Conservation (phyloP, 2,797 vertebrate species). For the Decapterus maruadsi region DNA sequence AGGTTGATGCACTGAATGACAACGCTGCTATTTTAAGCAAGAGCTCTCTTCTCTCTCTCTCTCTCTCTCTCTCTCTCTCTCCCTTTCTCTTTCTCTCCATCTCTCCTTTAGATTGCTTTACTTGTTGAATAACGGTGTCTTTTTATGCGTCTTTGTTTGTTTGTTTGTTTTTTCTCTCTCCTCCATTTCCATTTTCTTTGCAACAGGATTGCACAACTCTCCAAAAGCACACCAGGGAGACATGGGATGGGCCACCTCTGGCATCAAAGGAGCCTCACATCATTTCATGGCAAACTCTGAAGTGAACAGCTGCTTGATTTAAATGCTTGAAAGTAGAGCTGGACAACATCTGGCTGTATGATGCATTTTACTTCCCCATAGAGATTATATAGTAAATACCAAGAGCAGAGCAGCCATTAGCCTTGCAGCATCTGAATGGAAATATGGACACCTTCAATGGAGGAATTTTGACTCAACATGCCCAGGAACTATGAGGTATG, state of each 20-base stretch:
- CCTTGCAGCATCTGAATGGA: constrained; percentile 77
- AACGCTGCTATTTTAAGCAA: constrained; percentile 66
- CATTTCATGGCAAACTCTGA: constrained; percentile 53
- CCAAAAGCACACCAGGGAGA: constrained; percentile 54
- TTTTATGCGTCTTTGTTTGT: neutral
- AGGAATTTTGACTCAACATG: constrained; percentile 86
- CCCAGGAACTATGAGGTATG: constrained; percentile 89
- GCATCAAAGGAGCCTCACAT: constrained; percentile 38
- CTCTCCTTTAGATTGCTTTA: constrained; percentile 22
- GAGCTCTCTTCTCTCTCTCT: constrained; percentile 1
- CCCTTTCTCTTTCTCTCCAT: neutral
- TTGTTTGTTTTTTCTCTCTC: too few species aligned
- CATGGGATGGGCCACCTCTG: constrained; percentile 62
- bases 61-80: constrained; percentile 8
- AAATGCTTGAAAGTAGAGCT: constrained; percentile 33
- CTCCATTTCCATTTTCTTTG: constrained; percentile 8
- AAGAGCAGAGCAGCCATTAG: constrained; percentile 63
- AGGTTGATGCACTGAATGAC: constrained; percentile 77
- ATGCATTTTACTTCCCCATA: constrained; percentile 74
- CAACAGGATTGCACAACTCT: constrained; percentile 65
- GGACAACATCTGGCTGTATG: constrained; percentile 66
- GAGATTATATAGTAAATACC: constrained; percentile 50
- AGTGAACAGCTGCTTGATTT: constrained; percentile 41
- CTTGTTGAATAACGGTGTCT: constrained; percentile 59
- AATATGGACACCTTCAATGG: constrained; percentile 83